Evolutionary conservation across 2,797 vertebrate species (phyloP).

Genomic region (Sebastes steindachneri): DNA sequence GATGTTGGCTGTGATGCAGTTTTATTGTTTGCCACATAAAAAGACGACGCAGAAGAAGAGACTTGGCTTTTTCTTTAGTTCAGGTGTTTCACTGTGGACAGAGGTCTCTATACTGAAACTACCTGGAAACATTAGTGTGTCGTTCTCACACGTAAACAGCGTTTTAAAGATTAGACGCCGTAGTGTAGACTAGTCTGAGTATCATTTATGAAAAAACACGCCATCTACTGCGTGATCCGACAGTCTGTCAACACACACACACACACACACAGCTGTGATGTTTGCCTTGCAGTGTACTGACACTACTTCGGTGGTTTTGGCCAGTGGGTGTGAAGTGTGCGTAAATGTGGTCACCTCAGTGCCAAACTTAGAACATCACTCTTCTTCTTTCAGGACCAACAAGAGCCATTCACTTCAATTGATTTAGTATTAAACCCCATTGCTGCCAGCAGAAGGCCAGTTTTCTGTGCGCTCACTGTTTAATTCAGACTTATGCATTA

Average conservation of each 20-base stretch:
- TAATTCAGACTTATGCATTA: neutral
- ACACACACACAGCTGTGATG: constrained; percentile 22
- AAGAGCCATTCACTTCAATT: neutral
- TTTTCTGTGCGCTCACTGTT: neutral
- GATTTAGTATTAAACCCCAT: too few relatives aligned
- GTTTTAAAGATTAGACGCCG: neutral
- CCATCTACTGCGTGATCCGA: neutral
- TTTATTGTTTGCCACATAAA: too few relatives aligned
- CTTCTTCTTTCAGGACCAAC: neutral
- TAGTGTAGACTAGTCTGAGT: neutral
- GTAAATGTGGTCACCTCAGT: neutral
- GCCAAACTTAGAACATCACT: neutral
- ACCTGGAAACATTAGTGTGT: neutral
- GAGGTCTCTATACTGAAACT: neutral
- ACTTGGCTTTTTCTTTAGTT: too few relatives aligned
- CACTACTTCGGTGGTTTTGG: constrained; percentile 15
- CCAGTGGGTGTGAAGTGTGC: constrained; percentile 47
- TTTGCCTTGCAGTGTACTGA: constrained; percentile 26
- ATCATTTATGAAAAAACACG: neutral
- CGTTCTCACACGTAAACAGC: neutral
- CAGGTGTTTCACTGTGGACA: neutral
- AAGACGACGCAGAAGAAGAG: too few relatives aligned
- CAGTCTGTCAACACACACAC: neutral
- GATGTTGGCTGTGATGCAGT: too few relatives aligned
- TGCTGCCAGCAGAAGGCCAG: neutral